Percentiles rank a stretch among this genome's conserved stretches.
Conservation (phyloP, 2,888 invertebrate genomes). For the Amphipyra berbera region DNA sequence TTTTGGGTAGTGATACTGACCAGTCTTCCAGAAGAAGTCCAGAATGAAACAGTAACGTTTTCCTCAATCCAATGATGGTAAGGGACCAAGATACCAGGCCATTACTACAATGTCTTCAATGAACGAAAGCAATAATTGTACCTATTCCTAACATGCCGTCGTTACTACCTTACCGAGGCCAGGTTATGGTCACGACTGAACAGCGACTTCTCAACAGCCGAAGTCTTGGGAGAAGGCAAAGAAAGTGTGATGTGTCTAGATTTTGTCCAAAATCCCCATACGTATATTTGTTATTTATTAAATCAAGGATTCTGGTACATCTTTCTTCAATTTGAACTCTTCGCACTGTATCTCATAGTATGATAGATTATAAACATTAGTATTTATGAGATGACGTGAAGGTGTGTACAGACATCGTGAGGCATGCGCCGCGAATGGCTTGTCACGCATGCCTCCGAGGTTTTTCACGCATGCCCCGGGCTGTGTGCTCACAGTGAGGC, state of each 20-base stretch:
- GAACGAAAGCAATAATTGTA: slow-evolving; percentile 59
- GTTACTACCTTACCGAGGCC: slow-evolving; percentile 44
- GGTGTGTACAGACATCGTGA: too few relatives aligned
- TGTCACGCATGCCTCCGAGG: too few relatives aligned
- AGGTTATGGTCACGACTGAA: slow-evolving; percentile 50
- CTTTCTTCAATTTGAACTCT: background rate
- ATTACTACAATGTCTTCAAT: slow-evolving; percentile 41
- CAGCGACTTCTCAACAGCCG: slow-evolving; percentile 59
- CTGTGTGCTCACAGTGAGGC: too few relatives aligned
- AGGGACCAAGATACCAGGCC: slow-evolving; percentile 66
- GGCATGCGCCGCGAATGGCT: too few relatives aligned
- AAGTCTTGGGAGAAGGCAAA: slow-evolving; percentile 2
- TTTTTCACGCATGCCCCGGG: too few relatives aligned
- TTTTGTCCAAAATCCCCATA: slow-evolving; percentile 19
- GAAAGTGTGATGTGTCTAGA: slow-evolving; percentile 7
- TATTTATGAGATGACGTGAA: slow-evolving; percentile 14
- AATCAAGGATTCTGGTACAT: slow-evolving; percentile 23
- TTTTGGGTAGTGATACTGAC: slow-evolving; percentile 42
- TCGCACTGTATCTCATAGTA: slow-evolving; percentile 15
- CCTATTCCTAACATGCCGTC: slow-evolving; percentile 48
- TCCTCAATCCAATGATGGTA: slow-evolving; percentile 65
- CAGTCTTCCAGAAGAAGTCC: slow-evolving; percentile 65
- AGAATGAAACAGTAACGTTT: slow-evolving; percentile 42
- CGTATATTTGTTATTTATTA: slow-evolving; percentile 27
- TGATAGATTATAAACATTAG: slow-evolving; percentile 18